Evolutionary conservation across 2,888 invertebrate genomes (phyloP), one percentile per base, ranked within the genome.

Genomic region (Agrochola litura): DNA sequence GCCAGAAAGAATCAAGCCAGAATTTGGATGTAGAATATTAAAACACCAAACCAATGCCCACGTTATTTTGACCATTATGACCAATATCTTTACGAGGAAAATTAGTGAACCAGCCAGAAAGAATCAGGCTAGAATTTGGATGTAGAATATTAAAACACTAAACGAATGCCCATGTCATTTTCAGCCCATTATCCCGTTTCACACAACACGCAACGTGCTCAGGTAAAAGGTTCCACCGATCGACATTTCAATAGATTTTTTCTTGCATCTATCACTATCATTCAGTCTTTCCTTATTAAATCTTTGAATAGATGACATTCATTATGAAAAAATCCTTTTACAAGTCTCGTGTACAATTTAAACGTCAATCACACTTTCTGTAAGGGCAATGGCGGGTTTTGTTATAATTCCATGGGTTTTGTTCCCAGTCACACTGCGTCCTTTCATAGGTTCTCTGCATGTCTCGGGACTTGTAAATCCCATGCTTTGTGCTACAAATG

Each of bases 321-420:
- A 88, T 78, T 85, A 89, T 80, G 88, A 90, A 91, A 93, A 92
- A 93, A 91, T 84, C 77, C 86, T 90, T 91, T 90, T 78, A 84
- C 68, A 86, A 84, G 82, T 85, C 86, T 90, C 87, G 86, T 85
- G 90, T 77, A 94, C 93, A 92, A 94, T 93, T 93, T 88, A 93
- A 91, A 93, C 90, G 94, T 94, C 94, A 94, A 93, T 95, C 95
- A 94, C 89, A 88, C 82, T 90, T 89, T 90, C 89, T 91, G 89
- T 89, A 86, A 61, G 80, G 70, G 75, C 66, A 79, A 83, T 86
- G 69, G 73, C 69, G 86, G 84, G 86, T 87, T 91, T 93, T 94
- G 93, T 94, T 88, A 85, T 86, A 90, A 90, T 91, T 92, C 88
- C 90, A 91, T 86, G 88, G 90, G 85, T 89, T 92, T 93, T 93